A percentile compares a stretch with the other conserved stretches of the same genome.
These are phyloP conservation scores for Piaya cayana DNA, from an alignment of 2,113 vertebrate genomes.

Conservation along the genomic window DNA sequence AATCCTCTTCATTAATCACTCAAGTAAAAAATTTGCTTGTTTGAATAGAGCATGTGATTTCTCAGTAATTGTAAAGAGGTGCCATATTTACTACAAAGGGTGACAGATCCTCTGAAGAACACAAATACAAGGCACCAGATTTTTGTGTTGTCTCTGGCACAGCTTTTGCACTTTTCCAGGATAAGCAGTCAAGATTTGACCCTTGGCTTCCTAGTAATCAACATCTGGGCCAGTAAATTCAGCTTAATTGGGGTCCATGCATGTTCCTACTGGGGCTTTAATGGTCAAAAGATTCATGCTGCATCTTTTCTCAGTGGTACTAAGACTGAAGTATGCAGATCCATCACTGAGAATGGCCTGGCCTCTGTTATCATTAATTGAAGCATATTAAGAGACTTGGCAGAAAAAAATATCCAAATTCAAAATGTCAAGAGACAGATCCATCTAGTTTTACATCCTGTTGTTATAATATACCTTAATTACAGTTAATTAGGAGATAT, in stretches of 20 bases:
- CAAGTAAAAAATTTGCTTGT: neutral
- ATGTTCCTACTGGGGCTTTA: neutral
- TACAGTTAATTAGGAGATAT: slow-evolving; percentile 43
- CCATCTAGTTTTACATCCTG: slow-evolving; percentile 44
- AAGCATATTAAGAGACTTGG: slow-evolving; percentile 24
- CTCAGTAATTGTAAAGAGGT: neutral
- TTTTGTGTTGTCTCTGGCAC: fast-evolving
- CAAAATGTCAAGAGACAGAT: slow-evolving; percentile 49
- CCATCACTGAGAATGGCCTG: slow-evolving; percentile 11
- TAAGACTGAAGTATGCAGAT: neutral
- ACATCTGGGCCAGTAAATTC: neutral
- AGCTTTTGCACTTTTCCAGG: neutral
- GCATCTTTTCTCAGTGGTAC: neutral
- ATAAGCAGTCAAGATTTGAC: neutral
- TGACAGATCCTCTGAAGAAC: neutral
- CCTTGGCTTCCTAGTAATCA: neutral
- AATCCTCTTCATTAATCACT: neutral
- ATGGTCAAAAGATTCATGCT: neutral
- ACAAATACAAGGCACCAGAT: neutral
- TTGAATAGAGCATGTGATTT: neutral
- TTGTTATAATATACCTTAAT: slow-evolving; percentile 60
- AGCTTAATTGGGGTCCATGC: neutral
- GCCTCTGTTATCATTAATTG: slow-evolving; percentile 41
- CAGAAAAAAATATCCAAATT: neutral
- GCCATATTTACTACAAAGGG: neutral